Base-by-base conservation (phyloP, 2,888 invertebrate genomes). In the Clusia tigrina region DNA sequence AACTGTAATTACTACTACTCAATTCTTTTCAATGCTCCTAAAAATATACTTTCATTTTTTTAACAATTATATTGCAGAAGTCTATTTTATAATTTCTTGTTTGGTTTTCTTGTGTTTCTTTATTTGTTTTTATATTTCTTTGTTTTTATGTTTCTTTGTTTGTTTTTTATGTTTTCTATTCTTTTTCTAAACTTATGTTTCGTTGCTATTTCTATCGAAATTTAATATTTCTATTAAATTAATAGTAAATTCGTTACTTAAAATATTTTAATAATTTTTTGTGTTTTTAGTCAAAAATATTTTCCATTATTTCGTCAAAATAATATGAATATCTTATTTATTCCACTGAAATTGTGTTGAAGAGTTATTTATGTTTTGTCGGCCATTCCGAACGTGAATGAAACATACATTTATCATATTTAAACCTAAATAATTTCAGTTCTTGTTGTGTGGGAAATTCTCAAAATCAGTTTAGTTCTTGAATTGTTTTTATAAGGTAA, bases 261-360 rank as follows among this genome's bases (percentile, higher is more conserved):
- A 54, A 37, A 38, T 67, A 65, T 66, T 66, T 65, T 60, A 63
- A 48, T 59, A 64, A 60, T 63, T 60, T 46, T 46, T 32, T 5
- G 20, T 54, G n/a, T 37, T 42, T 57, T 66, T 32, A 65, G 60
- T 66, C 54, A 60, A 66, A 24, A 62, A 69, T 72, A 73, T 73
- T 51, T 72, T 74, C 72, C 73, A 74, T 74, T 77, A 77, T 77
- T 66, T 70, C 42, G 62, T 15, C 42, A 42, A 69, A 76, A 78
- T 74, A 77, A 77, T 70, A 76, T 74, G 69, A 77, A 77, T 74
- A 76, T 71, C 62, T 52, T 32, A n/a, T n/a, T n/a, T n/a, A n/a
- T n/a, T n/a, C n/a, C 58, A 66, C 67, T 64, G 70, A 65, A 65
- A 73, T 69, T 72, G 65, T 67, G 67, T 65, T 9, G 18, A 59